Evolutionary conservation across 2,113 vertebrate species (phyloP).

Genomic region (Crotalus viridis): DNA sequence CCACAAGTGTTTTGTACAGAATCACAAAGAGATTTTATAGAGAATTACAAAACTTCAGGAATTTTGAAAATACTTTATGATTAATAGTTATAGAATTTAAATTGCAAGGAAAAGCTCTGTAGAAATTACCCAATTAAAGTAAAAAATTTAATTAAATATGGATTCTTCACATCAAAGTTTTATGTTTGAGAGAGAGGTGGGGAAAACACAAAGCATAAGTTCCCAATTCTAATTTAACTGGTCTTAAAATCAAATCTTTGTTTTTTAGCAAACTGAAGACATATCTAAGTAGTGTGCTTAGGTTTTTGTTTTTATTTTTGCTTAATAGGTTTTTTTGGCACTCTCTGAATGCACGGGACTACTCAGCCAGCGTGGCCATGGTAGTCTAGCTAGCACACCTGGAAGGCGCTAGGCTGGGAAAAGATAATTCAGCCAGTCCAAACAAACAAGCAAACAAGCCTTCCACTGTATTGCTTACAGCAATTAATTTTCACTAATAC

Average conservation of each 20-base stretch:
- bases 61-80: not conserved
- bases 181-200: not conserved
- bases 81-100: not conserved
- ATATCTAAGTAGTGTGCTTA: not conserved
- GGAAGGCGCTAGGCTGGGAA: not conserved
- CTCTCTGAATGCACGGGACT: not conserved
- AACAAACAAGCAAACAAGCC: slow-evolving; percentile 24
- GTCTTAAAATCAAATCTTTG: not conserved
- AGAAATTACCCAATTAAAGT: not conserved
- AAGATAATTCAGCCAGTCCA: slow-evolving; percentile 62
- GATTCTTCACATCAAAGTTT: not conserved
- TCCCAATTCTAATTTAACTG: not conserved
- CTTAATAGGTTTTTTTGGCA: not conserved
- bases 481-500: slow-evolving; percentile 70
- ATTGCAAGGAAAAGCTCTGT: not conserved
- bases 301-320: not conserved
- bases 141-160: not conserved
- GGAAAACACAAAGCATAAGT: not conserved
- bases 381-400: not conserved
- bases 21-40: not conserved
- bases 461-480: slow-evolving; percentile 68
- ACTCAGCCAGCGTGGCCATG: not conserved
- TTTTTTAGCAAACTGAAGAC: not conserved
- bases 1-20: not conserved
- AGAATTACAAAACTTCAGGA: not conserved